Evolutionary conservation across 2,113 vertebrate genomes (phyloP).

Genomic region (Actenoides lindsayi): DNA sequence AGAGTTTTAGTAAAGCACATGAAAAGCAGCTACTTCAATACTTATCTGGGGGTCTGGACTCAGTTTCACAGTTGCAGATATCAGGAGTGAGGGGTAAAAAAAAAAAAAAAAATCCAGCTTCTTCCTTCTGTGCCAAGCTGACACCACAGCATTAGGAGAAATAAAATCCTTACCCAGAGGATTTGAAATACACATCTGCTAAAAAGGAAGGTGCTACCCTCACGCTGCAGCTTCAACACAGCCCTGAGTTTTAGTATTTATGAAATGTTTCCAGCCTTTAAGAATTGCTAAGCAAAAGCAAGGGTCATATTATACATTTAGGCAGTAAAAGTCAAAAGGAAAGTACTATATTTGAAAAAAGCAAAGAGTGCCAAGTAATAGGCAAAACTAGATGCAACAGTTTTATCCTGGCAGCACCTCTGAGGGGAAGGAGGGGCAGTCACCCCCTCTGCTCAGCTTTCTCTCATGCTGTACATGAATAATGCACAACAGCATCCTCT

Average conservation of each 20-base stretch:
- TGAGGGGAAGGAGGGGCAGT: background rate
- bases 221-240: background rate
- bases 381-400: background rate
- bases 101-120: background rate
- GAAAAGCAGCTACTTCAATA: background rate
- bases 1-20: background rate
- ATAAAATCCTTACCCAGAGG: background rate
- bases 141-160: background rate
- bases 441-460: background rate
- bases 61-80: background rate
- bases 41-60: background rate
- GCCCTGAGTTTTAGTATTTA: background rate
- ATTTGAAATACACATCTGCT: background rate
- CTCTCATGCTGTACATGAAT: fast-evolving
- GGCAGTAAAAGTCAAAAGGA: background rate
- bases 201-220: background rate
- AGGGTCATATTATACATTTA: background rate
- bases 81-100: background rate
- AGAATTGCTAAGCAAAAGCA: background rate
- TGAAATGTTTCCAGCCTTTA: background rate
- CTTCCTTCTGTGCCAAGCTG: background rate
- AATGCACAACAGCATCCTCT: fast-evolving
- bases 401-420: background rate
- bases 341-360: background rate
- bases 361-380: background rate